phyloP scores from a whole-genome alignment of 2,888 invertebrate species.

The Hydropsyche betteni region DNA sequence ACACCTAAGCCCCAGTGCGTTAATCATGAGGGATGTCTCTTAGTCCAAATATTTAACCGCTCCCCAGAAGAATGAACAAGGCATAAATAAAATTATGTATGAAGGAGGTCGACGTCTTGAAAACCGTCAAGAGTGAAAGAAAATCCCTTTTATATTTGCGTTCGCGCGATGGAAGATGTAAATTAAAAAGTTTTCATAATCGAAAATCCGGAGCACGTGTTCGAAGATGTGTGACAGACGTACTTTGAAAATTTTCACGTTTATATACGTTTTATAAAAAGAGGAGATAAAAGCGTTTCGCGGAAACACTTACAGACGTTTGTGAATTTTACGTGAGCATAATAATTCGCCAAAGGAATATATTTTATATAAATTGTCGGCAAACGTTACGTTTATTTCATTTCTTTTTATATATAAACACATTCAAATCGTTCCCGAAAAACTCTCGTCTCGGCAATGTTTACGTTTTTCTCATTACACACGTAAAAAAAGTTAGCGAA shows the following conservation, averaged over 20 bases:
- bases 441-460: not conserved
- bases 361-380: not conserved
- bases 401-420: not conserved
- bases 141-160: too few species aligned
- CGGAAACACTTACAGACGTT: too few species aligned
- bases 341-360: too few species aligned
- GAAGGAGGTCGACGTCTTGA: conserved; percentile 14
- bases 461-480: conserved; percentile 13
- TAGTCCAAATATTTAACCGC: conserved; percentile 29
- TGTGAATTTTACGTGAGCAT: too few species aligned
- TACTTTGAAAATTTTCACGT: too few species aligned
- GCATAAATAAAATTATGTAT: conserved; percentile 28
- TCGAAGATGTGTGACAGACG: too few species aligned
- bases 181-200: too few species aligned
- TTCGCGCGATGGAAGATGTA: too few species aligned
- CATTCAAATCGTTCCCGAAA: not conserved
- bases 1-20: conserved; percentile 30
- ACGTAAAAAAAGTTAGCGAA: not conserved
- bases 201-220: too few species aligned
- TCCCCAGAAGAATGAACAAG: conserved; percentile 2
- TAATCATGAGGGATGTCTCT: conserved; percentile 31
- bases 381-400: not conserved
- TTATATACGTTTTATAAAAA: too few species aligned
- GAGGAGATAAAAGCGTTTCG: too few species aligned
- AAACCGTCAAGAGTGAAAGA: not conserved